phyloP scores from a whole-genome alignment of 2,888 invertebrate genomes.

The Meiosimyza platycephala region DNA sequence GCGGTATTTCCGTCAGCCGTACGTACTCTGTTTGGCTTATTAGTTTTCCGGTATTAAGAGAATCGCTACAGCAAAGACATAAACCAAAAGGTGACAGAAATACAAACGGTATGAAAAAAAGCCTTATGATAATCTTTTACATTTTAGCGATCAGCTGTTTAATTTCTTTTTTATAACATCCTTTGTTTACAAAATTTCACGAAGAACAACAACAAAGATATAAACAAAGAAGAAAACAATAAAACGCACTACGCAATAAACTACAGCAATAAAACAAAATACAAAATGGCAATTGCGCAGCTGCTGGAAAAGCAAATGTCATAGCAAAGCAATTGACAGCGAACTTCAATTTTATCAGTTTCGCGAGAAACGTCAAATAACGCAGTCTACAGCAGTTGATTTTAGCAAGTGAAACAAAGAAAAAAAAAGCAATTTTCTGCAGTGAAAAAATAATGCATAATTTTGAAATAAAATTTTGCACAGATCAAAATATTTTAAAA shows the following conservation, averaged over 20 bases:
- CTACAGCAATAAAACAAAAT: background rate
- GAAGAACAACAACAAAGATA: background rate
- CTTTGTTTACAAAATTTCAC: background rate
- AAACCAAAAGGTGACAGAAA: background rate
- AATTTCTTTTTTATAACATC: background rate
- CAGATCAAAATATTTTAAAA: conserved; percentile 28
- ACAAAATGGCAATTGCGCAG: background rate
- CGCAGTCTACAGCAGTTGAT: background rate
- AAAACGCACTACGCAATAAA: background rate
- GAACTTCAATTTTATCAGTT: conserved; percentile 15
- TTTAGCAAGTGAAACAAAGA: background rate
- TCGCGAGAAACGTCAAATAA: conserved; percentile 20
- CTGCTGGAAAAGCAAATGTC: conserved; percentile 1
- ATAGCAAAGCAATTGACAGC: background rate
- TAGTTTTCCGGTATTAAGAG: no score
- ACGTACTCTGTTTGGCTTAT: no score
- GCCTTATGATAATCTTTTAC: background rate
- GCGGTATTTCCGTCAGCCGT: no score
- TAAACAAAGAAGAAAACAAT: conserved; percentile 23
- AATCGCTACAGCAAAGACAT: background rate
- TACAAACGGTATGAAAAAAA: background rate
- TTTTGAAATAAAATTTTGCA: conserved; percentile 18
- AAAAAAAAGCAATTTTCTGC: conserved; percentile 1
- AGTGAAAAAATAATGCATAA: conserved; percentile 13
- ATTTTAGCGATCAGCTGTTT: background rate